A percentile compares a stretch with the other conserved stretches of the same genome.
Conservation (phyloP, 2,888 invertebrate genomes). For the Pardosa pseudoannulata region DNA sequence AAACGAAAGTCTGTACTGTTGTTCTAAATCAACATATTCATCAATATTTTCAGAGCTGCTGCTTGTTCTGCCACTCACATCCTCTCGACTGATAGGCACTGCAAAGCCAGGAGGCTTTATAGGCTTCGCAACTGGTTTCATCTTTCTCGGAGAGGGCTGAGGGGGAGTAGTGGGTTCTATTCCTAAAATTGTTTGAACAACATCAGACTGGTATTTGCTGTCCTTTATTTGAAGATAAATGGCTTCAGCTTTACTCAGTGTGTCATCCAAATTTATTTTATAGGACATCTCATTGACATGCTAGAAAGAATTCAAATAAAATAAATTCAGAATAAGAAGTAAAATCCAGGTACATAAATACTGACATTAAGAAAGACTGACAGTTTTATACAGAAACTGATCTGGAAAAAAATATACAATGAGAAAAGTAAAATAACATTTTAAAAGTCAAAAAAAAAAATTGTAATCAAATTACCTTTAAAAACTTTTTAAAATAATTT, state of each 20-base stretch:
- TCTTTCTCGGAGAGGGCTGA: neutral
- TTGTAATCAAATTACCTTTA: no score
- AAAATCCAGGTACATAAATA: no score
- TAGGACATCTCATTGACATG: constrained; percentile 96
- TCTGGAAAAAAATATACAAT: no score
- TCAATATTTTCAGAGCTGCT: constrained; percentile 47
- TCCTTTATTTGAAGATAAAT: constrained; percentile 89
- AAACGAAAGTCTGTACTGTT: constrained; percentile 46
- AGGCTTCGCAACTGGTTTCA: neutral
- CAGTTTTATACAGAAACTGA: no score
- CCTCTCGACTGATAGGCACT: neutral
- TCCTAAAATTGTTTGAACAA: constrained; percentile 68
- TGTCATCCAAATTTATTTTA: constrained; percentile 88
- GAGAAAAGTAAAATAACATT: no score
- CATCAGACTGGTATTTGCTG: constrained; percentile 73
- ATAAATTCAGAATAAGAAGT: no score
- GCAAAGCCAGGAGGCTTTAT: neutral
- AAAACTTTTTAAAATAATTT: no score
- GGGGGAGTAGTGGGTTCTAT: constrained; percentile 32
- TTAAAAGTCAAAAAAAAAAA: no score
- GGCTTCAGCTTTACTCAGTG: constrained; percentile 91
- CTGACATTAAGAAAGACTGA: no score
- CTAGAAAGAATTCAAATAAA: no score
- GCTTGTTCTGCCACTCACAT: neutral
- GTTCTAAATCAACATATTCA: constrained; percentile 67